These are phyloP conservation scores for Coreoperca whiteheadi DNA, from an alignment of 2,113 vertebrate genomes.

Conservation along the genomic window DNA sequence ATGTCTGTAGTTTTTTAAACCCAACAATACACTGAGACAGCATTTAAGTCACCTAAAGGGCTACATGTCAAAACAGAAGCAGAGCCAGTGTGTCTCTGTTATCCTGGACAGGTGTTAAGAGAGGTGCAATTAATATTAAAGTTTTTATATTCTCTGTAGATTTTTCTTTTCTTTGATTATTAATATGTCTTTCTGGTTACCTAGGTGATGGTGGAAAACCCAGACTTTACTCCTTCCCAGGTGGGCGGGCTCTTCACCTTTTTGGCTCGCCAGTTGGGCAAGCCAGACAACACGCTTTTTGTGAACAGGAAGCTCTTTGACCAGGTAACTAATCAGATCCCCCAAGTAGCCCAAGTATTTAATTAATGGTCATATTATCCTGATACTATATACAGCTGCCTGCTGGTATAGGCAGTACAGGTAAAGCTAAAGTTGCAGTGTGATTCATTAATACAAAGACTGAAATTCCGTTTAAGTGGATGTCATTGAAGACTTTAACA, in stretches of 20 bases:
- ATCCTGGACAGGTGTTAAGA: neutral
- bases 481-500: too few relatives aligned
- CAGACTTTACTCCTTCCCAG: slow-evolving; percentile 96
- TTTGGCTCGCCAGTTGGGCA: slow-evolving; percentile 95
- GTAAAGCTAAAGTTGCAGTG: neutral
- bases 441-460: too few relatives aligned
- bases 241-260: slow-evolving; percentile 98
- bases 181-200: slow-evolving; percentile 14
- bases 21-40: neutral
- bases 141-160: neutral
- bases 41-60: neutral
- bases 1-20: neutral
- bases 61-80: neutral
- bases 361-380: too few relatives aligned
- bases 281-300: slow-evolving; percentile 97
- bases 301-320: slow-evolving; percentile 98
- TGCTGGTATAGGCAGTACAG: too few relatives aligned
- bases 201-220: slow-evolving; percentile 98
- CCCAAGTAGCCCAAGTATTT: neutral
- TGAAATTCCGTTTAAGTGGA: too few relatives aligned
- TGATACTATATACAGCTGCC: neutral
- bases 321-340: slow-evolving; percentile 84
- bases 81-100: too few relatives aligned
- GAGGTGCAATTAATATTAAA: neutral
- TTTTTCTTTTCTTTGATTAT: neutral